These are phyloP conservation scores for Dicaeum eximium DNA, from an alignment of 2,113 vertebrate genomes.

Conservation along the genomic window DNA sequence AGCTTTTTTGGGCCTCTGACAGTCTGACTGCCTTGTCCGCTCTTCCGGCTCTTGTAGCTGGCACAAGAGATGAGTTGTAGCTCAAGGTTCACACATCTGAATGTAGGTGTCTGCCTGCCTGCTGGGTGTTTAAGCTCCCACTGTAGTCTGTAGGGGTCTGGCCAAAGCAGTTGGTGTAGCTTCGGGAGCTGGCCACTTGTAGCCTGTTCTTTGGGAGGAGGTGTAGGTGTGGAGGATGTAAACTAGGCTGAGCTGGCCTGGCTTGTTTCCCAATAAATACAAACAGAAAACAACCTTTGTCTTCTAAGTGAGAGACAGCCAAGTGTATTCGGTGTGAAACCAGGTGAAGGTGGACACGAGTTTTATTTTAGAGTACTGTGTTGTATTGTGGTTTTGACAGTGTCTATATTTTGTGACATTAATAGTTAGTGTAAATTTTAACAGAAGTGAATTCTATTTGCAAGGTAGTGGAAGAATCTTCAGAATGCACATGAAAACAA, in stretches of 20 bases:
- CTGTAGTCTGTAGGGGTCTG: neutral
- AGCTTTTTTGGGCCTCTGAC: neutral
- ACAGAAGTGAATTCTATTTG: neutral
- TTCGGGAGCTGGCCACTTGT: neutral
- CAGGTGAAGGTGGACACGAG: neutral
- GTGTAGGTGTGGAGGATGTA: neutral
- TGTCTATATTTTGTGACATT: neutral
- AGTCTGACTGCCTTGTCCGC: neutral
- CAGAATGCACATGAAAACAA: neutral
- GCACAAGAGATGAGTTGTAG: neutral
- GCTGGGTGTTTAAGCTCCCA: neutral
- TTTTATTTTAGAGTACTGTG: neutral
- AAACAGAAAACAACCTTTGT: neutral
- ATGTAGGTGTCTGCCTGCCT: accelerated
- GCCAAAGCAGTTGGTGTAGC: neutral
- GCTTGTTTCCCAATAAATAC: neutral
- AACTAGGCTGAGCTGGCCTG: neutral
- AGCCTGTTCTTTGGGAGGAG: neutral
- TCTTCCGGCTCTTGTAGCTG: neutral
- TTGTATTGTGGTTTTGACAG: neutral
- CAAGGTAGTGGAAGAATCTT: neutral
- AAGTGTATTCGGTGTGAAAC: neutral
- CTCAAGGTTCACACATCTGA: neutral
- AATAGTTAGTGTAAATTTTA: neutral
- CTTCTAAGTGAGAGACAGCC: neutral